These are phyloP conservation scores for Tapirus indicus DNA, from an alignment of 2,797 vertebrate genomes.

Conservation along the genomic window DNA sequence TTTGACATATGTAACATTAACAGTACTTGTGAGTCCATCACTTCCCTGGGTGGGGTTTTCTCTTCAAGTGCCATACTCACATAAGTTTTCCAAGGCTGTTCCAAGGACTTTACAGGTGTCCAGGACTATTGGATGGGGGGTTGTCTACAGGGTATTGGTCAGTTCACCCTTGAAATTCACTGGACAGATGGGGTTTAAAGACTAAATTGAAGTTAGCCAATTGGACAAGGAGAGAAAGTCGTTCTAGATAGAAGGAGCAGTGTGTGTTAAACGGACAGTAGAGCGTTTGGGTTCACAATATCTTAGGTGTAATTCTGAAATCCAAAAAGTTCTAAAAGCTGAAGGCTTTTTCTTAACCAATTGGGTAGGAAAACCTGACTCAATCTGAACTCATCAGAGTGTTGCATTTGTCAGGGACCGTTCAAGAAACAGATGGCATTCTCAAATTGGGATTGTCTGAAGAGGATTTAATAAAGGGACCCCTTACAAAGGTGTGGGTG, in stretches of 20 bases:
- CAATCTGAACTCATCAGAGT: background rate
- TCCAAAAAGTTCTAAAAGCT: background rate
- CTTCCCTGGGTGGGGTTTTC: background rate
- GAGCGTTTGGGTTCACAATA: background rate
- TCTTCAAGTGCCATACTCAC: background rate
- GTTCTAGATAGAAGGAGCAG: background rate
- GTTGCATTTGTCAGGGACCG: background rate
- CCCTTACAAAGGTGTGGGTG: background rate
- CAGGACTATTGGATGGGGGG: background rate
- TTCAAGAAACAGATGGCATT: background rate
- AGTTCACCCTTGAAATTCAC: background rate
- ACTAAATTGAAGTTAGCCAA: background rate
- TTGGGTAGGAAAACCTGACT: background rate
- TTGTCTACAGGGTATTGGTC: background rate
- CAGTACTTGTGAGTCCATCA: background rate
- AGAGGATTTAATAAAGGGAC: background rate
- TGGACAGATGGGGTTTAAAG: background rate
- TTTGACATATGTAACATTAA: background rate
- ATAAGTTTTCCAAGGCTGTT: background rate
- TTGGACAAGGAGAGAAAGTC: background rate
- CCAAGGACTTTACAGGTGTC: background rate
- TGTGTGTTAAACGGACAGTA: background rate
- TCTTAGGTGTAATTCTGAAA: background rate
- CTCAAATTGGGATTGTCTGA: background rate
- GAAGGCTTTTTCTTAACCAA: background rate